Evolutionary conservation across 2,888 invertebrate species (phyloP).

Genomic region (Phania funesta): DNA sequence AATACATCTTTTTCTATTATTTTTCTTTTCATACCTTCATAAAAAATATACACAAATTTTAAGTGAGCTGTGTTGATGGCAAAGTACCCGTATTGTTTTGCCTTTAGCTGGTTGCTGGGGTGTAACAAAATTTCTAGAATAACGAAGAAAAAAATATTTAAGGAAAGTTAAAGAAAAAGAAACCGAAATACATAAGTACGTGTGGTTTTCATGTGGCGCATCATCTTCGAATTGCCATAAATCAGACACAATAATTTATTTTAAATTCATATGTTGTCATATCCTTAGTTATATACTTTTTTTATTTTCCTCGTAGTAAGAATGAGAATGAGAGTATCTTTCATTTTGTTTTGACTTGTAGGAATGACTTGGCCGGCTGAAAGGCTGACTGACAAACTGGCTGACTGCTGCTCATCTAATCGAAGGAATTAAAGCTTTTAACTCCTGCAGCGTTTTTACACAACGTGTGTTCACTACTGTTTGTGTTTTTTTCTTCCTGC

Average conservation of each 20-base stretch:
- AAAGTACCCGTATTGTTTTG: conserved; percentile 36
- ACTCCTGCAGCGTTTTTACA: conserved; percentile 47
- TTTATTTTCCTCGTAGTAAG: too few relatives aligned
- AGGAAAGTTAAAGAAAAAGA: not conserved
- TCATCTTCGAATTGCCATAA: conserved; percentile 70
- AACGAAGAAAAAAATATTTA: not conserved
- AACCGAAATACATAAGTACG: conserved; percentile 44
- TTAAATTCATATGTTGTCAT: conserved; percentile 77
- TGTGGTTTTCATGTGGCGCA: conserved; percentile 57
- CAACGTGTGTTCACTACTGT: conserved; percentile 42
- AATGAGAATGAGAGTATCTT: not conserved
- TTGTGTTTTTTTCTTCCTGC: not conserved
- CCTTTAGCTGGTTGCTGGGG: conserved; percentile 40
- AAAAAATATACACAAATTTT: not conserved
- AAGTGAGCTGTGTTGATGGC: conserved; percentile 10
- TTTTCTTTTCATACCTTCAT: not conserved
- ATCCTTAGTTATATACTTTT: conserved; percentile 69
- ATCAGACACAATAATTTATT: conserved; percentile 74
- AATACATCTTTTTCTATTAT: not conserved
- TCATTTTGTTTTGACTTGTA: not conserved
- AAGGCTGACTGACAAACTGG: not conserved
- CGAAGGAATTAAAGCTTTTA: conserved; percentile 53
- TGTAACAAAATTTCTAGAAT: conserved; percentile 46
- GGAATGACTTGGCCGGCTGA: not conserved
- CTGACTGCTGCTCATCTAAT: conserved; percentile 33